Evolutionary conservation across 1,140 invertebrate species (phyloP).

Genomic region (Drosophila pectinifera): DNA sequence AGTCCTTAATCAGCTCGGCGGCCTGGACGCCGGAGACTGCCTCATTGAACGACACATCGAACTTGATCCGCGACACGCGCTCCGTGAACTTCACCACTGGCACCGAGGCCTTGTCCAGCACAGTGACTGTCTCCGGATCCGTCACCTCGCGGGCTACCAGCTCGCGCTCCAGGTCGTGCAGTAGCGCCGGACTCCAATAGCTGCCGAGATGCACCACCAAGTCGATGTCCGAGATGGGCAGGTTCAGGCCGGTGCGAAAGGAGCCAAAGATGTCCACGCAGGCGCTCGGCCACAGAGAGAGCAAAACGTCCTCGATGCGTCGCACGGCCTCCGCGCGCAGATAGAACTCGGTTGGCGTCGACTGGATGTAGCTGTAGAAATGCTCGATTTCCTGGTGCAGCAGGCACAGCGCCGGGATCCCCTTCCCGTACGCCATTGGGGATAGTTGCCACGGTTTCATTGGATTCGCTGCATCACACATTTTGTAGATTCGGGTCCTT

Average conservation of each 20-base stretch:
- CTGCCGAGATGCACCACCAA: conserved; percentile 33
- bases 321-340: conserved; percentile 45
- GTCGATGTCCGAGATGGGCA: conserved; percentile 61
- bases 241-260: conserved; percentile 53
- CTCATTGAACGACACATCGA: conserved; percentile 64
- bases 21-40: conserved; percentile 50
- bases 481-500: neutral
- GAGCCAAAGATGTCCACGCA: conserved; percentile 62
- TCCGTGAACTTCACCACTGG: conserved; percentile 68
- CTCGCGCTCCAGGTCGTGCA: conserved; percentile 38
- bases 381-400: conserved; percentile 61
- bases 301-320: conserved; percentile 46
- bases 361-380: conserved; percentile 56
- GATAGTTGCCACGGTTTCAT: conserved; percentile 42
- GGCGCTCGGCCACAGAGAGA: conserved; percentile 44
- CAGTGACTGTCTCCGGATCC: conserved; percentile 26
- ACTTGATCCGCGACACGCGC: conserved; percentile 52
- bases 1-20: conserved; percentile 52
- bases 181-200: conserved; percentile 23
- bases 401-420: conserved; percentile 37
- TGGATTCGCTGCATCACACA: conserved; percentile 23
- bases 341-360: conserved; percentile 49
- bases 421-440: conserved; percentile 44
- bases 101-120: conserved; percentile 62
- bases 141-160: conserved; percentile 38